Conservation (phyloP, 2,113 vertebrate species). For the Bombycilla garrulus region DNA sequence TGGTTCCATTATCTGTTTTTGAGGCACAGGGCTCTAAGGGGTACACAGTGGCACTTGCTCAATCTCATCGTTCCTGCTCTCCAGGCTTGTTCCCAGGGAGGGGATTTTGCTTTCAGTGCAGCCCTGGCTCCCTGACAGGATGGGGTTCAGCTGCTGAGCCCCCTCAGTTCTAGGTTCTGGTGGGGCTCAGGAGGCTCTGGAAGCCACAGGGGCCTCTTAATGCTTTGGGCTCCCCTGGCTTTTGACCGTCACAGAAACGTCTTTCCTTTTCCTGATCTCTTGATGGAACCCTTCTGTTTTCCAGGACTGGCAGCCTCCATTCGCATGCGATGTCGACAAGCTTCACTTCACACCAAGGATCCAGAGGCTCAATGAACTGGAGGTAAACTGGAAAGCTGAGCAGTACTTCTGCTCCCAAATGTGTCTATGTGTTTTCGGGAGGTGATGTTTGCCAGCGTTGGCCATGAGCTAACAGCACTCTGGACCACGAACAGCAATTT, state of each 20-base stretch:
- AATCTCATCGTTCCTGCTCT: accelerated
- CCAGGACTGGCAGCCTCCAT: constrained; percentile 97
- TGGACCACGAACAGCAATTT: neutral
- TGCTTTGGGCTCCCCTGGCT: neutral
- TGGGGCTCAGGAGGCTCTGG: neutral
- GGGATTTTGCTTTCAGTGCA: neutral
- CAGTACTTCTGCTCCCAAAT: neutral
- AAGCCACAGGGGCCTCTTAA: accelerated
- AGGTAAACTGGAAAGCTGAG: constrained; percentile 73
- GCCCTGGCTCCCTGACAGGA: neutral
- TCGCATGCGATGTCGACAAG: constrained; percentile 95
- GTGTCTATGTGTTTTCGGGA: neutral
- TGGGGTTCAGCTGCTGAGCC: accelerated
- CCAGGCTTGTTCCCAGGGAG: accelerated
- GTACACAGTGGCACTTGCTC: accelerated
- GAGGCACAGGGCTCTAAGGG: neutral
- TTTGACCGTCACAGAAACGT: neutral
- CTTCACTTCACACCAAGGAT: constrained; percentile 97
- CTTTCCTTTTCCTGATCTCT: neutral
- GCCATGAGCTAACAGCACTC: neutral
- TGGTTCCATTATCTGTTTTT: neutral
- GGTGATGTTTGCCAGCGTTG: neutral
- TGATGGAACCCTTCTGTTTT: constrained; percentile 25
- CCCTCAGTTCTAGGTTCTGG: accelerated
- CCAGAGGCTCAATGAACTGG: constrained; percentile 96